Conservation (phyloP, 2,113 vertebrate species). For the Siphamia tubifer region DNA sequence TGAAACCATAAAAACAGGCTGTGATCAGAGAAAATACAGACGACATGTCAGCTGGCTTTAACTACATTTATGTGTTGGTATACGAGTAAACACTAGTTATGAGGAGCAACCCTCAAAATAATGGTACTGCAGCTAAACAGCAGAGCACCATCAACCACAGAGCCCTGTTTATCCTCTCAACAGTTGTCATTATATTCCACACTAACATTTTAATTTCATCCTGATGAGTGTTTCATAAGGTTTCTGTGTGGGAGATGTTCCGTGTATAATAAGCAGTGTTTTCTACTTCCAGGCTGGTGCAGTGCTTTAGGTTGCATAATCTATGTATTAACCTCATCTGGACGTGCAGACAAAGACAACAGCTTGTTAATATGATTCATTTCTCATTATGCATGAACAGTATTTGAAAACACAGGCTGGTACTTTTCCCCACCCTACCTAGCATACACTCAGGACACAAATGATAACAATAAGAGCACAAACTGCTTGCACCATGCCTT, state of each 20-base stretch:
- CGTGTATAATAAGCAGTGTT: too few species aligned
- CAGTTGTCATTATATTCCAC: conserved; percentile 24
- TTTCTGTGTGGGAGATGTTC: too few species aligned
- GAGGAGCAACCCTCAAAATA: conserved; percentile 18
- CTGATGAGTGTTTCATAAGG: too few species aligned
- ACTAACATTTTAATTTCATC: neutral
- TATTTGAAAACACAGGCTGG: neutral
- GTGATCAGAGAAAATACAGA: conserved; percentile 15
- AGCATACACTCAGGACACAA: too few species aligned
- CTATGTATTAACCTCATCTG: neutral
- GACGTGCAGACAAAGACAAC: neutral
- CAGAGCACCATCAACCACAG: neutral
- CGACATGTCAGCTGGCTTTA: conserved; percentile 39
- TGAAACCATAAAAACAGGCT: conserved; percentile 24
- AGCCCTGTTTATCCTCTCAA: conserved; percentile 6
- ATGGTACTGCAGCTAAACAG: conserved; percentile 4
- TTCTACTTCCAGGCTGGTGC: too few species aligned
- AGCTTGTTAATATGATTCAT: neutral
- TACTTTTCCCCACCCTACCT: too few species aligned
- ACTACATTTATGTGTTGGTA: conserved; percentile 36
- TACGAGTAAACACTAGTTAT: conserved; percentile 40
- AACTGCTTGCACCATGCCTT: too few species aligned
- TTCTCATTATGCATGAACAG: too few species aligned
- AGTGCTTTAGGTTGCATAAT: too few species aligned
- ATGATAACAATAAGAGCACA: too few species aligned